Conservation (phyloP, 2,888 invertebrate species). For the Sphinx pinastri region DNA sequence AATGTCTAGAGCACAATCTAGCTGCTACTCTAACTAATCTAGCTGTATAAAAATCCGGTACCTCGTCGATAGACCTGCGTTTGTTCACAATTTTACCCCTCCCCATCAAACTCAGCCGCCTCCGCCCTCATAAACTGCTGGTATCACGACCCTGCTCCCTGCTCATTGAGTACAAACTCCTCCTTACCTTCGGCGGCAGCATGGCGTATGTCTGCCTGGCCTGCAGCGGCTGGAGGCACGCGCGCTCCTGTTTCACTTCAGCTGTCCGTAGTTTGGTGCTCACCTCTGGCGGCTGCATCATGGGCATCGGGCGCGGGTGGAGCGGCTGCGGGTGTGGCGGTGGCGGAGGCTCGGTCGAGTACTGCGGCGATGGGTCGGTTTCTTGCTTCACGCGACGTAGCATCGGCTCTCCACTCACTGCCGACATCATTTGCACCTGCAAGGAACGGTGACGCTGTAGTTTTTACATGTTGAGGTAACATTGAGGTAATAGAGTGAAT, state of each 20-base stretch:
- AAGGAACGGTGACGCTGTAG: constrained; percentile 29
- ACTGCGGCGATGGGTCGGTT: constrained; percentile 76
- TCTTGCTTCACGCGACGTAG: constrained; percentile 78
- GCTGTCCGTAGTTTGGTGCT: constrained; percentile 30
- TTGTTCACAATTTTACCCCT: no score
- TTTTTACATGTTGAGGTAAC: no score
- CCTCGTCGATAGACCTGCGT: no score
- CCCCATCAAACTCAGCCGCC: no score
- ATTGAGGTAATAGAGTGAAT: no score
- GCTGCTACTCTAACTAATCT: no score
- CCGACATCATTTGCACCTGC: constrained; percentile 90
- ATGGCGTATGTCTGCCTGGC: background rate
- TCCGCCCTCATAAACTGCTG: no score
- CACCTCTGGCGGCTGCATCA: constrained; percentile 68
- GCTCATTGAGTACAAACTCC: no score
- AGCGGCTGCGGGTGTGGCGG: constrained; percentile 82
- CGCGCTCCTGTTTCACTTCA: constrained; percentile 9
- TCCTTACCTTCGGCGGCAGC: constrained; percentile 7
- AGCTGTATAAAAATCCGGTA: no score
- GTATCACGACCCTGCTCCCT: no score
- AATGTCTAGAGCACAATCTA: no score
- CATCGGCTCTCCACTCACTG: constrained; percentile 72
- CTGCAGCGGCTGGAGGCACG: background rate
- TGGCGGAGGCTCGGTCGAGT: constrained; percentile 77
- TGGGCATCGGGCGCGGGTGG: constrained; percentile 72